These are phyloP conservation scores for Bucco capensis DNA, from an alignment of 2,113 vertebrate genomes.

Conservation along the genomic window DNA sequence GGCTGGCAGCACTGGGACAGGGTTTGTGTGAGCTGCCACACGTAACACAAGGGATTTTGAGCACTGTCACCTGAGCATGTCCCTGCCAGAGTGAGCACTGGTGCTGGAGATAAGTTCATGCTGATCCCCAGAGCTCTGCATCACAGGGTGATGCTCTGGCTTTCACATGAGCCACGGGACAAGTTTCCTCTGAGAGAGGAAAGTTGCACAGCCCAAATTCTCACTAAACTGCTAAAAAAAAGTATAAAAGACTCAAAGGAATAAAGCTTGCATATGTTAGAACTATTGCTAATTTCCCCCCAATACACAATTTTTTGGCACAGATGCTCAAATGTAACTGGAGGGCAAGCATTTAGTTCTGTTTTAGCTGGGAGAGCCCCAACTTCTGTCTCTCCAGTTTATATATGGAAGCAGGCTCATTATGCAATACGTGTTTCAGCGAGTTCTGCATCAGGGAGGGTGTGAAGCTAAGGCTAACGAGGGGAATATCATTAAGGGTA, in stretches of 20 bases:
- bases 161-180: not conserved
- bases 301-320: conserved; percentile 31
- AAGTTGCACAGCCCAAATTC: not conserved
- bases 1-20: not conserved
- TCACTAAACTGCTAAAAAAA: not conserved
- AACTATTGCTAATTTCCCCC: conserved; percentile 6
- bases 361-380: conserved; percentile 43
- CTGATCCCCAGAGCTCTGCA: not conserved
- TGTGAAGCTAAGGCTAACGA: conserved; percentile 6
- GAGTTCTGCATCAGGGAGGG: not conserved
- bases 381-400: not conserved
- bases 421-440: not conserved
- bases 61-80: not conserved
- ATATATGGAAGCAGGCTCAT: conserved; percentile 18
- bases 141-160: not conserved
- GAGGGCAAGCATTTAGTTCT: conserved; percentile 21
- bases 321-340: not conserved
- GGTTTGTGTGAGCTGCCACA: not conserved
- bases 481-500: not conserved
- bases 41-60: accelerated
- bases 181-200: not conserved
- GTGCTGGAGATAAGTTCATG: not conserved
- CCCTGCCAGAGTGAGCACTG: accelerated
- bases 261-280: not conserved
- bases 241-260: not conserved